These are phyloP conservation scores for Myanophis thanlyinensis DNA, from an alignment of 2,113 vertebrate genomes.

Conservation along the genomic window DNA sequence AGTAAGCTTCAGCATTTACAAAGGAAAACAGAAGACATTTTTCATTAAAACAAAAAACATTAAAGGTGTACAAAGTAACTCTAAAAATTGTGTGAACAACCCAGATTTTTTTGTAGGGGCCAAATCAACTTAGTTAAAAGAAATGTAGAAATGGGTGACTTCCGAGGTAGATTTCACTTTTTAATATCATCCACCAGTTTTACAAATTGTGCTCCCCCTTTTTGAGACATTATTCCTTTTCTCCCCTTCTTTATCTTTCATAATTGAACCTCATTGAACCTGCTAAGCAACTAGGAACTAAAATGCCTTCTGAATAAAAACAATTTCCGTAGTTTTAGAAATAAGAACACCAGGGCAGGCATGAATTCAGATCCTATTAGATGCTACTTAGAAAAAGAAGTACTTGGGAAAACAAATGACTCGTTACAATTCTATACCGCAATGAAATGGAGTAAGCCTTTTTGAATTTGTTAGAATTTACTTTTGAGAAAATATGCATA, in stretches of 20 bases:
- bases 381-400: neutral
- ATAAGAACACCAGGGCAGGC: slow-evolving; percentile 20
- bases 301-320: slow-evolving; percentile 47
- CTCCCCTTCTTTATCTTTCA: slow-evolving; percentile 31
- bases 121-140: neutral
- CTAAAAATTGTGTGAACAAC: neutral
- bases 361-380: rapidly evolving
- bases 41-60: slow-evolving; percentile 13
- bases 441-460: neutral
- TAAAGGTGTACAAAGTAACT: rapidly evolving
- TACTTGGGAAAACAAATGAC: neutral
- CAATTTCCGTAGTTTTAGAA: slow-evolving; percentile 43
- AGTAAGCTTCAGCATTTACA: rapidly evolving
- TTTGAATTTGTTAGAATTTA: neutral
- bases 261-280: slow-evolving; percentile 49
- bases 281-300: slow-evolving; percentile 29
- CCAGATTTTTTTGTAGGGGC: neutral
- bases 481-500: neutral
- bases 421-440: neutral
- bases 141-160: slow-evolving; percentile 31
- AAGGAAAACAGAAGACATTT: neutral
- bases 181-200: slow-evolving; percentile 46
- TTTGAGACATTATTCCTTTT: neutral
- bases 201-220: neutral
- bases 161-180: slow-evolving; percentile 70